Evolutionary conservation across 1,140 invertebrate species (phyloP), one percentile per base, ranked within the genome.

Genomic region (Drosophila bocki): DNA sequence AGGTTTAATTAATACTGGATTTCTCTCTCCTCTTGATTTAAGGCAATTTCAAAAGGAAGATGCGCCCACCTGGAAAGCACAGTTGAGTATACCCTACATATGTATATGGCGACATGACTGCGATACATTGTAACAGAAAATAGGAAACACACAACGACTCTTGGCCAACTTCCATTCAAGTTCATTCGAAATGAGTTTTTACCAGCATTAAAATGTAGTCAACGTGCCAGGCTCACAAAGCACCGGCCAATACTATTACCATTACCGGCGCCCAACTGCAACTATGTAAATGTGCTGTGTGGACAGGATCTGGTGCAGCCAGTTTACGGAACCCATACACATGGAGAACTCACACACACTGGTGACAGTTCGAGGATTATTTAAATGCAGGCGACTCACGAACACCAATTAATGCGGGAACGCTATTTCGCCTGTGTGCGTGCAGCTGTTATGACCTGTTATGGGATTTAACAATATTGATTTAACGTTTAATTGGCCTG

Each of bases 401-500:
- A 58, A 71, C 67, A 51, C 35, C 69, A 72, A 60, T 72, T 72
- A 70, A 72, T 75, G 39, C 33, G 33, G 32, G 47, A 70, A 67
- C 57, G n/a, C 9, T 29, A 39, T 35, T 32, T 22, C 3, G 37
- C 13, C 32, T 59, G 26, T 70, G 37, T 35, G 33, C 50, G 32
- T 48, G 57, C 57, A 44, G 9, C 48, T 33, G 35, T 51, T 62
- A 50, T 17, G 48, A 35, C 58, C 42, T 35, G 33, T 51, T 33
- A 19, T 41, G 51, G 62, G 51, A 63, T 32, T 79, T 61, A 61
- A 56, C 61, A 65, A 60, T 79, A 78, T 83, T 76, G 77, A 83
- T 83, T 64, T 44, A 79, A 71, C 65, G 74, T 83, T 76, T 63
- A 82, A 82, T 76, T 75, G 70, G 45, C 29, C 41, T 22, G 48